Conservation (phyloP, 2,888 invertebrate genomes). For the Dioctria rufipes region DNA sequence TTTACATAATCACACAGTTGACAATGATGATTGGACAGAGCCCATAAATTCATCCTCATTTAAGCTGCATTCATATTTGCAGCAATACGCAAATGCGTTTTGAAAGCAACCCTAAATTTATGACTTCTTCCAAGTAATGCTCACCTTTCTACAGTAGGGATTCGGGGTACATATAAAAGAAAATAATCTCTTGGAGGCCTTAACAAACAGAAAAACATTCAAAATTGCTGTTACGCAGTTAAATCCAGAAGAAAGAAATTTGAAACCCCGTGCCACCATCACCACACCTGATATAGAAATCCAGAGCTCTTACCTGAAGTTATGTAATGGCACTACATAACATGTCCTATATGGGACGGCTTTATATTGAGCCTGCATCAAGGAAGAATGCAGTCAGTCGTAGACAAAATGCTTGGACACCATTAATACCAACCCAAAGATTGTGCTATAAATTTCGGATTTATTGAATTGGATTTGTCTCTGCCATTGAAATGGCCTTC, state of each 20-base stretch:
- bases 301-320: slow-evolving; percentile 6
- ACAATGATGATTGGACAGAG: too few species aligned
- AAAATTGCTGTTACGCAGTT: slow-evolving; percentile 12
- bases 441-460: slow-evolving; percentile 47
- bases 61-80: slow-evolving; percentile 47
- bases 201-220: not conserved
- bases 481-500: slow-evolving; percentile 30
- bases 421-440: slow-evolving; percentile 46
- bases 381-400: slow-evolving; percentile 44
- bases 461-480: slow-evolving; percentile 46
- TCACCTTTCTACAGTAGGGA: not conserved
- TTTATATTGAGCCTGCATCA: slow-evolving; percentile 9
- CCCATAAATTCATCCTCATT: slow-evolving; percentile 47
- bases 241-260: slow-evolving; percentile 2
- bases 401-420: slow-evolving; percentile 41
- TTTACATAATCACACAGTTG: too few species aligned
- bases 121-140: not conserved
- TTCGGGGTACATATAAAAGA: slow-evolving; percentile 21
- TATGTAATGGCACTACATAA: slow-evolving; percentile 19
- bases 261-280: not conserved
- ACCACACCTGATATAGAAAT: not conserved
- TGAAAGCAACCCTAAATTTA: slow-evolving; percentile 22
- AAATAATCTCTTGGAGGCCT: slow-evolving; percentile 22
- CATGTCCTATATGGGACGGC: not conserved
- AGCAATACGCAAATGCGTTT: slow-evolving; percentile 13